A percentile compares a stretch with the other conserved stretches of the same genome.
Evolutionary conservation across 2,113 vertebrate genomes (phyloP).

Genomic region (Seriola rivoliana): DNA sequence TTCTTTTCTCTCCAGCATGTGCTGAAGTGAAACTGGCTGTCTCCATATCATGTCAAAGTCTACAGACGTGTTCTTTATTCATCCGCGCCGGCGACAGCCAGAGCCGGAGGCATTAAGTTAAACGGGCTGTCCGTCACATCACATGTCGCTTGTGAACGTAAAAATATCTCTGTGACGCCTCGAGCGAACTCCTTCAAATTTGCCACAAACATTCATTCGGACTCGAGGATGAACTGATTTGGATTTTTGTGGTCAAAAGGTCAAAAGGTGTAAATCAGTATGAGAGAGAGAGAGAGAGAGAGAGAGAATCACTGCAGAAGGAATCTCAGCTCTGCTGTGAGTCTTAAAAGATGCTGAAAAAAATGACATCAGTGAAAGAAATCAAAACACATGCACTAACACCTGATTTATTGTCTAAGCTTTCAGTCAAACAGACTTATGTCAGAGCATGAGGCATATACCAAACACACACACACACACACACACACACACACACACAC

Average conservation of each 20-base stretch:
- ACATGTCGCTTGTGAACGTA: too few species aligned
- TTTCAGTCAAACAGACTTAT: neutral
- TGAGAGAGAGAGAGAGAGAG: neutral
- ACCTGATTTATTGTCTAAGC: neutral
- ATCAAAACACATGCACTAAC: neutral
- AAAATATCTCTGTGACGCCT: too few species aligned
- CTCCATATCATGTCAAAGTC: constrained; percentile 38
- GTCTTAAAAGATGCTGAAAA: neutral
- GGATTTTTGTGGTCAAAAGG: too few species aligned
- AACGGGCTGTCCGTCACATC: too few species aligned
- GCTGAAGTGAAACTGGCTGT: constrained; percentile 57
- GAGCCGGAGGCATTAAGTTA: too few species aligned
- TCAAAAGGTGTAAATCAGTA: constrained; percentile 2
- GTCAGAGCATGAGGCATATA: neutral
- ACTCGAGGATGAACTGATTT: too few species aligned
- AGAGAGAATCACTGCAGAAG: neutral
- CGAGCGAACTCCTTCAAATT: too few species aligned
- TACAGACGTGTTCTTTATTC: neutral
- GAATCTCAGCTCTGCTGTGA: neutral
- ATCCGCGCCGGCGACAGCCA: too few species aligned
- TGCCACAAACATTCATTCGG: too few species aligned
- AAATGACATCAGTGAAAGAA: neutral
- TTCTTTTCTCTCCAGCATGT: constrained; percentile 23
- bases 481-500: too few species aligned
- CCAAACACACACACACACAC: neutral